Evolutionary conservation across 2,888 invertebrate species (phyloP).

Genomic region (Tanytarsus gracilentus): DNA sequence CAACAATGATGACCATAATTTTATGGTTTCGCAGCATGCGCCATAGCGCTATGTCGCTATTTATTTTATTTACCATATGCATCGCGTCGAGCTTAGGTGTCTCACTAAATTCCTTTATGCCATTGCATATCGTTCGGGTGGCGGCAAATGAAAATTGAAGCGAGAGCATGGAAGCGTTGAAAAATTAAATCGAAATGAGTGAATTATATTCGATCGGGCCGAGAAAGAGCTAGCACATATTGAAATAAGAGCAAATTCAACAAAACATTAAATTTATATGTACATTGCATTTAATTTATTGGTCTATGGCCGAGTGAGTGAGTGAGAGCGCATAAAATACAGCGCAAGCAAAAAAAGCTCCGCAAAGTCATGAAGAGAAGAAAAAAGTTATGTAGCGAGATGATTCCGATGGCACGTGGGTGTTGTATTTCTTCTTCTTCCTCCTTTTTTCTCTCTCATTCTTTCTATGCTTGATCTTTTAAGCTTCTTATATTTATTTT

Average conservation of each 20-base stretch:
- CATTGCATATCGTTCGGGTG: no score
- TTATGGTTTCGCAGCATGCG: background rate
- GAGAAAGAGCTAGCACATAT: slow-evolving; percentile 2
- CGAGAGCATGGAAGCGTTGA: slow-evolving; percentile 12
- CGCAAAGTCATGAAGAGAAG: slow-evolving; percentile 5
- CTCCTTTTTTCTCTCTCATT: background rate
- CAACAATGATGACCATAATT: background rate
- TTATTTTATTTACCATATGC: no score
- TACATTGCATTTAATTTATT: slow-evolving; percentile 18
- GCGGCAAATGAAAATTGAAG: background rate
- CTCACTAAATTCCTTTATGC: no score
- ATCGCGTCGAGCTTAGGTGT: no score
- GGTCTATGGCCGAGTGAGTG: background rate
- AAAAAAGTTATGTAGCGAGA: slow-evolving; percentile 15
- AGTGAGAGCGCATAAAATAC: background rate
- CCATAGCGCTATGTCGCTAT: no score
- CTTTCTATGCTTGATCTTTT: background rate
- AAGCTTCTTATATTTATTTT: slow-evolving; percentile 25
- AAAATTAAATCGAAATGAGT: slow-evolving; percentile 26
- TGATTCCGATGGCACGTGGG: slow-evolving; percentile 26
- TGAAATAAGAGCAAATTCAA: slow-evolving; percentile 16
- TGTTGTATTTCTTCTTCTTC: background rate
- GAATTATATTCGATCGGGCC: slow-evolving; percentile 22
- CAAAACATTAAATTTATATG: background rate
- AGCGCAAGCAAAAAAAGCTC: background rate